A percentile compares a stretch with the other conserved stretches of the same genome.
Evolutionary conservation across 2,888 invertebrate species (phyloP).

Genomic region (Mythimna vitellina): DNA sequence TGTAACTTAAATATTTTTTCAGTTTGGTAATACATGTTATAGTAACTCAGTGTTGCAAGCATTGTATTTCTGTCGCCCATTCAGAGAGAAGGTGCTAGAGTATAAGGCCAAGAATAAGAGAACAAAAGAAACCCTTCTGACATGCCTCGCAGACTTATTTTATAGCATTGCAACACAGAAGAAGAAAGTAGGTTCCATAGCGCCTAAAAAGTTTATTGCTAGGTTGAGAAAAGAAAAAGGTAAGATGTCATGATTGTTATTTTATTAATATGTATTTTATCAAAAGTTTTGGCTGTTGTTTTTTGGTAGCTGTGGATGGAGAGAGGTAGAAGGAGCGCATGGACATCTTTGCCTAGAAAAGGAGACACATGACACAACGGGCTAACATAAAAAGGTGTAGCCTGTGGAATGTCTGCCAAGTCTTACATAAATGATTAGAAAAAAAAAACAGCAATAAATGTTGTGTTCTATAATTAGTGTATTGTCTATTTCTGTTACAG

Average conservation of each 20-base stretch:
- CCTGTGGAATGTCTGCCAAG: no score
- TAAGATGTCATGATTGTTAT: slow-evolving; percentile 71
- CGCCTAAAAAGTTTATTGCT: slow-evolving; percentile 99
- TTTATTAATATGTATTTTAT: not conserved
- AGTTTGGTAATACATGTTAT: slow-evolving; percentile 99
- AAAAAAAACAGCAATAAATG: no score
- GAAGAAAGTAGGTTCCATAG: slow-evolving; percentile 99
- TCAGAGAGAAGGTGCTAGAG: slow-evolving; percentile 99
- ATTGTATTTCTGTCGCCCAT: slow-evolving; percentile 99
- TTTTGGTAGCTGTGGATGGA: no score
- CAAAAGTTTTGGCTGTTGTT: no score
- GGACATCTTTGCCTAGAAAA: no score
- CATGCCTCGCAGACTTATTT: slow-evolving; percentile 99
- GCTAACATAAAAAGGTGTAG: no score
- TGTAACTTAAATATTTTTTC: slow-evolving; percentile 75
- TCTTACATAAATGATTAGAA: no score
- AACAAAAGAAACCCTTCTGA: slow-evolving; percentile 98
- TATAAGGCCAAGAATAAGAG: slow-evolving; percentile 99
- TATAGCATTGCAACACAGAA: slow-evolving; percentile 99
- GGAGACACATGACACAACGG: no score
- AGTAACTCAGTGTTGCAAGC: slow-evolving; percentile 99
- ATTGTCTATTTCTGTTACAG: slow-evolving; percentile 90
- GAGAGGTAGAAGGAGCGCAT: no score
- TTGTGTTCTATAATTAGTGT: not conserved
- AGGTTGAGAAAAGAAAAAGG: slow-evolving; percentile 99